Percentiles rank a stretch among this genome's conserved stretches.
These are phyloP conservation scores for Elegia similella DNA, from an alignment of 2,888 invertebrate species.

Conservation along the genomic window DNA sequence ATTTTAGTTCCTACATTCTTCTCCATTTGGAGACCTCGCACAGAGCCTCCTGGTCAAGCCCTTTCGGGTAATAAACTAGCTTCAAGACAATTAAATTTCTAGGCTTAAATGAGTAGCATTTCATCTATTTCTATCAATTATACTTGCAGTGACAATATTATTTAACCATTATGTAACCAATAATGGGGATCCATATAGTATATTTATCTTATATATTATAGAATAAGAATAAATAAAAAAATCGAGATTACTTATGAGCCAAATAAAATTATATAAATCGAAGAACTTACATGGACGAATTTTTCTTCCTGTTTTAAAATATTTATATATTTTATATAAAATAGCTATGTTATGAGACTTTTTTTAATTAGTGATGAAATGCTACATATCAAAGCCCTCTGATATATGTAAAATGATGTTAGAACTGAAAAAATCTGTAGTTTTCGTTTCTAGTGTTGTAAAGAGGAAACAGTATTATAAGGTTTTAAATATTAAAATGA, in stretches of 20 bases:
- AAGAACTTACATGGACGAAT: background rate
- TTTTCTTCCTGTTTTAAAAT: background rate
- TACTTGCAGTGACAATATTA: too few species aligned
- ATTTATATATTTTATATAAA: background rate
- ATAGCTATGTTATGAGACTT: too few species aligned
- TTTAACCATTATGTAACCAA: too few species aligned
- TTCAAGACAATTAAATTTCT: conserved; percentile 8
- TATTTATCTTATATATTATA: too few species aligned
- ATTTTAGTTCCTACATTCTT: conserved; percentile 1
- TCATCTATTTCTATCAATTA: background rate
- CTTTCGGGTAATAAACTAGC: conserved; percentile 8
- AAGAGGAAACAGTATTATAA: conserved; percentile 61
- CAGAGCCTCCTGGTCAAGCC: conserved; percentile 16
- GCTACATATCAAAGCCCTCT: background rate
- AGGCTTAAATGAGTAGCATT: background rate
- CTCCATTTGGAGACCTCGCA: background rate
- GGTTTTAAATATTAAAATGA: conserved; percentile 46
- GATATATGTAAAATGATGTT: conserved; percentile 9
- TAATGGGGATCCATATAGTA: too few species aligned
- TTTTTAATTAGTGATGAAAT: background rate
- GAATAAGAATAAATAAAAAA: too few species aligned
- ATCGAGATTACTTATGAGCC: too few species aligned
- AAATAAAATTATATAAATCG: background rate
- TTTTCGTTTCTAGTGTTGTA: conserved; percentile 50
- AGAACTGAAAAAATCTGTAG: conserved; percentile 29